A percentile compares a stretch with the other conserved stretches of the same genome.
Conservation (phyloP, 2,888 invertebrate species). For the Synanthedon andrenaeformis region DNA sequence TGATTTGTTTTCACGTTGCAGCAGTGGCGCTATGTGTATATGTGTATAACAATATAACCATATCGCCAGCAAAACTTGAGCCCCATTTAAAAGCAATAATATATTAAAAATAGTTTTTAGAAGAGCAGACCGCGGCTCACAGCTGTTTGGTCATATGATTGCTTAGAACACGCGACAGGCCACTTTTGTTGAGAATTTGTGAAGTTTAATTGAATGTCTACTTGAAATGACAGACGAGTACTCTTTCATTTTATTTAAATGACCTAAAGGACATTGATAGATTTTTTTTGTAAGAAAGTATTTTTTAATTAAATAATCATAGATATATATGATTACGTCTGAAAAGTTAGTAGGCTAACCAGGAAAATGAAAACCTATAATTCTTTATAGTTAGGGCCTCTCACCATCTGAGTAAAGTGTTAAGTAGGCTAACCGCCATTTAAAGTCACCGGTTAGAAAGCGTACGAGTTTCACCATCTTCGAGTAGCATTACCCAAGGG, state of each 20-base stretch:
- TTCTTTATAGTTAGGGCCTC: no score
- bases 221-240: conserved; percentile 17
- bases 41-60: not conserved
- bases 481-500: no score
- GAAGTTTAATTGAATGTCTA: conserved; percentile 50
- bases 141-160: conserved; percentile 24
- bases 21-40: conserved; percentile 12
- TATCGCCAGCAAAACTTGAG: not conserved
- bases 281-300: no score
- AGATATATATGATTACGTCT: not conserved
- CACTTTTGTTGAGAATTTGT: conserved; percentile 40
- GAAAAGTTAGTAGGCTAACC: no score
- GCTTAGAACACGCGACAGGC: conserved; percentile 21
- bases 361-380: no score
- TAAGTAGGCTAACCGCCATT: no score
- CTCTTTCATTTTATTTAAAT: conserved; percentile 22
- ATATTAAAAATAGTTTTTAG: not conserved
- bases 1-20: conserved; percentile 58
- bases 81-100: not conserved
- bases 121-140: conserved; percentile 10
- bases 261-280: conserved; percentile 44
- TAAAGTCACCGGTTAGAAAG: no score
- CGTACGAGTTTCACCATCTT: no score
- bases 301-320: no score
- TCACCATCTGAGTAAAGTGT: no score